phyloP scores from a whole-genome alignment of 2,888 invertebrate species.

The Caenorhabditis imperialis region DNA sequence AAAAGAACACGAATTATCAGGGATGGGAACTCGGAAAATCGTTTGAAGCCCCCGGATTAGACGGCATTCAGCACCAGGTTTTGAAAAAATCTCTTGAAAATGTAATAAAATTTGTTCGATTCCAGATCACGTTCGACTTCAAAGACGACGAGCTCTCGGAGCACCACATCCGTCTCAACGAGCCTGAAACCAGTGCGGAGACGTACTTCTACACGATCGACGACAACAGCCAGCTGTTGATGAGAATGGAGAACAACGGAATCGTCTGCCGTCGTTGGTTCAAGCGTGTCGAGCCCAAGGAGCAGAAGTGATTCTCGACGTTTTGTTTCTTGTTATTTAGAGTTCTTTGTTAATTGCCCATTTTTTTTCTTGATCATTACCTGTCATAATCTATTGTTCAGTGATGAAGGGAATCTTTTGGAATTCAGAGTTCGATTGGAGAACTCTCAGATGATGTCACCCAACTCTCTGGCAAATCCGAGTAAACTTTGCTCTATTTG shows the following conservation, averaged over 20 bases:
- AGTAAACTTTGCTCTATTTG: slow-evolving; percentile 7
- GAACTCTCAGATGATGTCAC: not conserved
- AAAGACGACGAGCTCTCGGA: slow-evolving; percentile 69
- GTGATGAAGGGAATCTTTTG: too few species aligned
- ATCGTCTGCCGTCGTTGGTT: slow-evolving; percentile 75
- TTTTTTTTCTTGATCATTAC: not conserved
- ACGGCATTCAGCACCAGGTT: slow-evolving; percentile 70
- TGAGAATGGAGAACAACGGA: slow-evolving; percentile 74
- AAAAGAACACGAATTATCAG: slow-evolving; percentile 70
- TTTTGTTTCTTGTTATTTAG: too few species aligned
- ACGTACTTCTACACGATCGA: slow-evolving; percentile 75
- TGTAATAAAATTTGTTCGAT: not conserved
- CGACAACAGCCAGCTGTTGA: slow-evolving; percentile 68
- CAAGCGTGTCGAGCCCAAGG: slow-evolving; percentile 63
- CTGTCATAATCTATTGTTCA: too few species aligned
- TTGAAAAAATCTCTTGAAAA: not conserved
- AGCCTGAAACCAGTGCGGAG: slow-evolving; percentile 72
- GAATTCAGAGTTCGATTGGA: not conserved
- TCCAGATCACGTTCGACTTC: slow-evolving; percentile 74
- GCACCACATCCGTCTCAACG: slow-evolving; percentile 73
- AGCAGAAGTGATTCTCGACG: too few species aligned
- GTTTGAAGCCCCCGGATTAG: slow-evolving; percentile 75
- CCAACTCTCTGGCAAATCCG: not conserved
- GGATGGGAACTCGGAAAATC: slow-evolving; percentile 71
- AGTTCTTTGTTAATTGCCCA: not conserved